Evolutionary conservation across 2,113 vertebrate genomes (phyloP), one percentile per base, ranked within the genome.

Genomic region (Cynocephalus volans): DNA sequence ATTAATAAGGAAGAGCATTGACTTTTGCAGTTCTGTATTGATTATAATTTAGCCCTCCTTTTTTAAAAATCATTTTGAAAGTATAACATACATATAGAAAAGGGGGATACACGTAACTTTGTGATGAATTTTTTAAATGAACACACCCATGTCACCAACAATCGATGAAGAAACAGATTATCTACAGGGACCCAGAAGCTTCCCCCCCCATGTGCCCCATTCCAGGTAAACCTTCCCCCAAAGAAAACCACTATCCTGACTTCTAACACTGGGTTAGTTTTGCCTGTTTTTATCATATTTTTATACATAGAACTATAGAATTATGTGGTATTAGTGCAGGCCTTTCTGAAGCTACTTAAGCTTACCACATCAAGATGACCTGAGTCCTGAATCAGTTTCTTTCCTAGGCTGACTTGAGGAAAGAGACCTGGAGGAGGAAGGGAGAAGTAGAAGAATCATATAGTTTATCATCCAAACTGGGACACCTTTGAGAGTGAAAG

Each of bases 381-480:
- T 80, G 45, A 48, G 24, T 14, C 58, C 75, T 26, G 1, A 80
- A 88, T 60, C 84, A 62, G 76, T n/a, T 21, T 58, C 64, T 88
- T 54, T 81, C 85, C 60, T 64, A 62, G 36, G 48, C 18, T 73
- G 31, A 75, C 50, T 64, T 77, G n/a, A 93, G 58, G 33, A 96
- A 90, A 89, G 79, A 88, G 54, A 50, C 11, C 8, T 45, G 14
- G n/a, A 85, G n/a, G 26, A 92, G n/a, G 58, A 92, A 15, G 5
- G 17, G 17, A 86, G 31, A 84, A 69, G 83, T 28, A 89, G 15
- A 70, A 26, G 33, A 86, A 79, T 8, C 58, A 21, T 36, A 21
- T 67, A 23, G 75, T 86, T 75, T 92, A 69, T 89, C 75, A 58
- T 80, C 72, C 77, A 95, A 95, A 94, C 45, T 28, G 58, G 88